Base-by-base conservation (phyloP, 2,888 invertebrate genomes). In the Amblyteles armatorius region DNA sequence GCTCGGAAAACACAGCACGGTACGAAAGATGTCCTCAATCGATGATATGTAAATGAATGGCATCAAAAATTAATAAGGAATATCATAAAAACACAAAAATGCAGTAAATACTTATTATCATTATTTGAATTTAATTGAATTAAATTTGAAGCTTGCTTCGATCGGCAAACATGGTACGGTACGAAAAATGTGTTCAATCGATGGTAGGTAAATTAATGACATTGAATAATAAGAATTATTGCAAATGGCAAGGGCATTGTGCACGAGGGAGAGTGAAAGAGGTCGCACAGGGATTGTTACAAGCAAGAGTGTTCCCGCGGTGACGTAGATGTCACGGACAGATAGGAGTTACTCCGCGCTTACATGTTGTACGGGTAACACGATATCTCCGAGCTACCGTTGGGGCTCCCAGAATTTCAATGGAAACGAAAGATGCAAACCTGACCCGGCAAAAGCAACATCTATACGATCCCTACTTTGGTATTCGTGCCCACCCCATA, bases 291-390 rank as follows among this genome's bases (percentile, higher is more conserved):
- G 65, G 33, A 80, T 78, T 69, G 81, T 83, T 78, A 44, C 60
- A 67, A 72, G 19, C 33, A 22, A 36, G 36, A 65, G 71, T 33
- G 63, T 71, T 82, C 60, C 79, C 79, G 73, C 65, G 68, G 60
- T 71, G 68, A 76, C 78, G 87, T 90, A 91, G 93, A 93, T 92
- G 90, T 92, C 91, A 90, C 90, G 88, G 88, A 85, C 86, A 92
- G 93, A 93, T 93, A 93, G 87, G 86, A 90, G 88, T 90, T 88
- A 89, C 89, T 89, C 89, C 82, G 88, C 82, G 87, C 57, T 57
- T 69, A n/a, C 22, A 22, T 65, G 63, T 50, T 63, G 73, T 44
- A 67, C 79, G 79, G 60, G 92, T 90, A 92, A 92, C 82, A 85
- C 88, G 92, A 92, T 92, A 92, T 87, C 74, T 85, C 77, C 82